Evolutionary conservation across 2,888 invertebrate genomes (phyloP).

Genomic region (Norana najaformis): DNA sequence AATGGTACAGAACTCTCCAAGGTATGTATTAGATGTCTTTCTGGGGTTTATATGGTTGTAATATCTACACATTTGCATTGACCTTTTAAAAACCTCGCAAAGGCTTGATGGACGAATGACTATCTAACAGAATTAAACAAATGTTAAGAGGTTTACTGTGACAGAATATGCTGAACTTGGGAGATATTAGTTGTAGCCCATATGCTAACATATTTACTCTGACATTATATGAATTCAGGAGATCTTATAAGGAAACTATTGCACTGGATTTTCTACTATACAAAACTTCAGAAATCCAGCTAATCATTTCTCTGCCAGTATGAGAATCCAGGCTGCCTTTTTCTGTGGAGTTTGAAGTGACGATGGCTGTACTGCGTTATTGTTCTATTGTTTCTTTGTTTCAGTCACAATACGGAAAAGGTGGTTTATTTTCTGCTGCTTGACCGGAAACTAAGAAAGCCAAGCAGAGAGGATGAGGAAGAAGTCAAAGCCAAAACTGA

Average conservation of each 20-base stretch:
- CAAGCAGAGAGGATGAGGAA: slow-evolving; percentile 87
- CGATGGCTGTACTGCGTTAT: background rate
- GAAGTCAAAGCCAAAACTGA: slow-evolving; percentile 37
- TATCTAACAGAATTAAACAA: no score
- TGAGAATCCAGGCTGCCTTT: background rate
- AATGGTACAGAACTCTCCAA: no score
- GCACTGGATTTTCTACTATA: background rate
- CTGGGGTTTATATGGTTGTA: no score
- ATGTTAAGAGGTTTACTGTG: no score
- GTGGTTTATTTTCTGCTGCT: slow-evolving; percentile 96
- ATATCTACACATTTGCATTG: no score
- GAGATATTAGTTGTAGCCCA: no score
- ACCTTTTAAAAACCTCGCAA: no score
- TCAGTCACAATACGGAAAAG: slow-evolving; percentile 98
- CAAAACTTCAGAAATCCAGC: background rate
- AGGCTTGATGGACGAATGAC: no score
- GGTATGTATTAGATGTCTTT: no score
- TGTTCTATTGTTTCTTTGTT: slow-evolving; percentile 47
- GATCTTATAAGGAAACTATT: background rate
- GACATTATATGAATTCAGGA: background rate
- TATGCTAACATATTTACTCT: no score
- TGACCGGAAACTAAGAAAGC: slow-evolving; percentile 91
- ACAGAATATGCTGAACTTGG: background rate
- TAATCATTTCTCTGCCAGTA: background rate
- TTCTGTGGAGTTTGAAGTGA: background rate